Conservation (phyloP, 2,113 vertebrate species). For the Gymnorhina tibicen region DNA sequence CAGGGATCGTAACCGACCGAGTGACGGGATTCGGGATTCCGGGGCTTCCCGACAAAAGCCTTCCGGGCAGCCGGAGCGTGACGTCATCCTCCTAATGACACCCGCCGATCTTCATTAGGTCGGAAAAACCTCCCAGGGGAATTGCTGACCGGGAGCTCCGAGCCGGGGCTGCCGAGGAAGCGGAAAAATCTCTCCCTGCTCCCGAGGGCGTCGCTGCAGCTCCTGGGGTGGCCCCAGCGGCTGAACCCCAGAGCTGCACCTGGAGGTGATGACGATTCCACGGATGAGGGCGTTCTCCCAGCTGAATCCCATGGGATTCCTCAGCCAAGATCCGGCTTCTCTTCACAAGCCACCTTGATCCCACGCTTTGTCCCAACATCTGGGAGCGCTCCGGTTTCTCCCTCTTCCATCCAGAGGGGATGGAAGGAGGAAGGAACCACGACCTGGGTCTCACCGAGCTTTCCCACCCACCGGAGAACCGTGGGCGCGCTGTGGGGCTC, state of each 20-base stretch:
- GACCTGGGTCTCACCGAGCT: neutral
- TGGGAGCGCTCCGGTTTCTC: neutral
- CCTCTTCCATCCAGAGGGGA: neutral
- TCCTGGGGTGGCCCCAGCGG: neutral
- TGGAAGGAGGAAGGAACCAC: neutral
- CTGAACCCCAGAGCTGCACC: neutral
- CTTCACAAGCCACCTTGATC: neutral
- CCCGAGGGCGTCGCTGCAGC: neutral
- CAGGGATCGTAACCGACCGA: neutral
- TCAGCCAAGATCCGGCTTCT: neutral
- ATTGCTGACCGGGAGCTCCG: accelerated
- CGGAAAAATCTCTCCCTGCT: neutral
- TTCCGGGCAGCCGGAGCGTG: neutral
- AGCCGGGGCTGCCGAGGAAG: neutral
- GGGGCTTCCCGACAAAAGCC: neutral
- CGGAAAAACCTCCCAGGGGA: neutral
- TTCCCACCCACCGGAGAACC: neutral
- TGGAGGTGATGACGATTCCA: neutral
- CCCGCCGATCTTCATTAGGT: neutral
- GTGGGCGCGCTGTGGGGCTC: neutral
- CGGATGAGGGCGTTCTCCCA: neutral
- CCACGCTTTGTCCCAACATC: neutral
- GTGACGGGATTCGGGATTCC: neutral
- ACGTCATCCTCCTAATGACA: neutral
- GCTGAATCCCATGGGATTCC: neutral